Evolutionary conservation across 30 jellyfish, hydroid and myxozoan species (phyloP).

Genomic region (Aurelia sp.): DNA sequence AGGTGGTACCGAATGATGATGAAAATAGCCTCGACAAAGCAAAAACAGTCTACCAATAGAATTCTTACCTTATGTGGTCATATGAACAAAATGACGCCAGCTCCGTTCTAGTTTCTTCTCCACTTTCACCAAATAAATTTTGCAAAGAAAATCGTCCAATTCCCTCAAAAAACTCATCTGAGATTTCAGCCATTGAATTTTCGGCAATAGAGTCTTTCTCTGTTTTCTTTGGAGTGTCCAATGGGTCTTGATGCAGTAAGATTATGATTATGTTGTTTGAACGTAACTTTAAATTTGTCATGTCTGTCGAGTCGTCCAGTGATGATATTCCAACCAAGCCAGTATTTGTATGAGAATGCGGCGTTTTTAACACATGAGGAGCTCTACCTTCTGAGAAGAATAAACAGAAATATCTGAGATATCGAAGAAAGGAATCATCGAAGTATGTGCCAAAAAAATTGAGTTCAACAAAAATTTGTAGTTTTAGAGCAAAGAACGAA

Average conservation of each 20-base stretch:
- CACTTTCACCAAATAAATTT: conserved; percentile 81
- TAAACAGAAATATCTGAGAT: not conserved
- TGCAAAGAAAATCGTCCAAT: conserved; percentile 84
- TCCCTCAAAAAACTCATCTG: conserved; percentile 84
- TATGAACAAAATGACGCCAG: conserved; percentile 73
- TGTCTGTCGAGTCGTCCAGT: conserved; percentile 82
- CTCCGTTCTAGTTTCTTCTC: conserved; percentile 71
- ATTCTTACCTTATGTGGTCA: conserved; percentile 88
- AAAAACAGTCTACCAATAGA: no score
- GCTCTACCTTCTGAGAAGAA: conserved; percentile 19
- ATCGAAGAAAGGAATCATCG: no score
- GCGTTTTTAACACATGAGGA: conserved; percentile 27
- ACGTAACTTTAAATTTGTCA: conserved; percentile 70
- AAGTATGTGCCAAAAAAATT: no score
- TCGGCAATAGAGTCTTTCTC: conserved; percentile 31
- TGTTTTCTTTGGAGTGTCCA: conserved; percentile 26
- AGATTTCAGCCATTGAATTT: conserved; percentile 66
- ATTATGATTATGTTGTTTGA: conserved; percentile 80
- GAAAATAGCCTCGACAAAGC: no score
- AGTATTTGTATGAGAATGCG: conserved; percentile 49
- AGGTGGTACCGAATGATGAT: no score
- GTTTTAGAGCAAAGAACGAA: no score
- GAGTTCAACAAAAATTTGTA: no score
- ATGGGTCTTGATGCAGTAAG: conserved; percentile 93
- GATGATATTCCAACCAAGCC: conserved; percentile 90